A percentile compares a stretch with the other conserved stretches of the same genome.
Conservation (phyloP, 2,888 invertebrate genomes). For the Diarsia mendica region DNA sequence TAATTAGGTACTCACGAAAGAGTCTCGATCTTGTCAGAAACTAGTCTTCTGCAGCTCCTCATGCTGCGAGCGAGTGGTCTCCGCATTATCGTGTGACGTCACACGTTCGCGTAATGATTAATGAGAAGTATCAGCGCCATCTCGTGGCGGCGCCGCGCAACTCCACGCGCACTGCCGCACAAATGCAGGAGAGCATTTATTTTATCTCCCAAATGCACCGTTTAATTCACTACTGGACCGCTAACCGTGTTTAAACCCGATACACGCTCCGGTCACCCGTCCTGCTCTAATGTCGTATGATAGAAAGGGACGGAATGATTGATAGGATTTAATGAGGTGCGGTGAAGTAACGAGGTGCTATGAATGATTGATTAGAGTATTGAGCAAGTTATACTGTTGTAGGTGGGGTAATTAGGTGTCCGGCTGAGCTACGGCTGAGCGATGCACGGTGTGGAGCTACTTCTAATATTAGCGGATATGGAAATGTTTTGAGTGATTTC, state of each 20-base stretch:
- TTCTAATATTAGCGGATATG: constrained; percentile 2
- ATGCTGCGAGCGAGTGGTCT: constrained; percentile 2
- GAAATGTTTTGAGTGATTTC: constrained; percentile 19
- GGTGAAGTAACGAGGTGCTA: constrained; percentile 67
- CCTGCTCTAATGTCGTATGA: constrained; percentile 36
- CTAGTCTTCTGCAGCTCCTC: constrained; percentile 20
- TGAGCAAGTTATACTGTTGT: constrained; percentile 59
- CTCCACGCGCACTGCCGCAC: constrained; percentile 61
- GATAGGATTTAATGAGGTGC: constrained; percentile 66
- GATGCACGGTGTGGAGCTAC: constrained; percentile 34
- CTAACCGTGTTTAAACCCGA: constrained; percentile 61
- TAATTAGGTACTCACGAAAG: not conserved
- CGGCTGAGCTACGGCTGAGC: constrained; percentile 45
- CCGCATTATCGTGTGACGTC: constrained; percentile 56
- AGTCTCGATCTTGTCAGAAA: not conserved
- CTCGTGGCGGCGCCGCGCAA: constrained; percentile 54
- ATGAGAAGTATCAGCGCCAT: constrained; percentile 76
- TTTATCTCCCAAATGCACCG: constrained; percentile 79
- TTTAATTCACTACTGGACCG: constrained; percentile 75
- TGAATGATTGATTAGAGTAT: constrained; percentile 73
- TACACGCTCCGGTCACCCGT: constrained; percentile 47
- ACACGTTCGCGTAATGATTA: constrained; percentile 74
- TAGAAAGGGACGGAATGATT: constrained; percentile 48
- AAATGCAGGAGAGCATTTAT: constrained; percentile 74
- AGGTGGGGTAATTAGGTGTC: constrained; percentile 54